Base-by-base conservation (phyloP, 2,888 invertebrate species). In the Sinotaia quadrata region DNA sequence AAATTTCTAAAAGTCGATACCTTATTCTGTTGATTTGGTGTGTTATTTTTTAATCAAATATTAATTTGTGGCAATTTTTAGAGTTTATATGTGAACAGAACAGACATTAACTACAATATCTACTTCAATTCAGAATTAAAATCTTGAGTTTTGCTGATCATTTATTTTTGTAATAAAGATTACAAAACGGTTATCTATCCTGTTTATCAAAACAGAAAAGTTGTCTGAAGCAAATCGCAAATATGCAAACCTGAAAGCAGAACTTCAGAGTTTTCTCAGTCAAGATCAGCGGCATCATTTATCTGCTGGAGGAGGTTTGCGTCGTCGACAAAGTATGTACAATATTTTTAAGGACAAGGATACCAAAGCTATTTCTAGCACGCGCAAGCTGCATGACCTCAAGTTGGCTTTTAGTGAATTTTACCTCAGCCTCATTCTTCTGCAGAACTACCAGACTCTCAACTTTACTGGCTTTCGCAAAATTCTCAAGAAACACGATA, bases 391-490 rank as follows among this genome's bases (percentile, higher is more conserved):
- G 51, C 95, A 94, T 81, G 98, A 99, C 82, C 89, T 99, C 18
- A 99, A 98, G 89, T 90, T 99, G 78, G 99, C 98, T 0, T 99
- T 97, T 89, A 97, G 96, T 84, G 99, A 99, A 91, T 99, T 98
- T 90, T 99, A 99, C 88, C 91, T 99, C 52, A 96, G 96, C 84
- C 91, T 99, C 60, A 97, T 99, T 81, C 91, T 99, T 21, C 90
- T 99, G 71, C 98, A 99, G 89, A 99, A 99, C 88, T 98, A 97
- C 88, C 98, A 99, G 89, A 97, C 96, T 88, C 91, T 99, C 66
- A 99, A 99, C 90, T 97, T 96, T 85, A 99, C 98, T 3, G 99
- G 98, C 1, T 99, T 99, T 90, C 92, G 98, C 74, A 99, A 99
- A 90, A 99, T 99, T 85, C 91, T 99, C 74, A 99, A 99, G 89